Conservation (phyloP, 2,888 invertebrate species). For the Lomographa bimaculata region DNA sequence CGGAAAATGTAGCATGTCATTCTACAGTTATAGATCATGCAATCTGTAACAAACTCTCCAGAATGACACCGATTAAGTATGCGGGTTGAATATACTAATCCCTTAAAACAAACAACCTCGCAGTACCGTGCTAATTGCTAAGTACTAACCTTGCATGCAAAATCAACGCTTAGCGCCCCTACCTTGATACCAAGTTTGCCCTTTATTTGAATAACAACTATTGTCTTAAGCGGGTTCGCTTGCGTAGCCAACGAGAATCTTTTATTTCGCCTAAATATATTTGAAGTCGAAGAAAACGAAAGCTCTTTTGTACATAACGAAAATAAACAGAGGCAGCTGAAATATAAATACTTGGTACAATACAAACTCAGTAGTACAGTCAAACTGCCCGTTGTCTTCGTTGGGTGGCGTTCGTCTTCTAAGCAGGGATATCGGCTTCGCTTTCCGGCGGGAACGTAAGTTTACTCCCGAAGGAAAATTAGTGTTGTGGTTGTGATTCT, state of each 20-base stretch:
- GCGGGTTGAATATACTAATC: too few relatives aligned
- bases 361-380: background rate
- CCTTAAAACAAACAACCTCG: too few relatives aligned
- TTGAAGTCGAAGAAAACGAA: slow-evolving; percentile 7
- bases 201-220: slow-evolving; percentile 26
- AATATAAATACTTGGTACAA: background rate
- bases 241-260: slow-evolving; percentile 16
- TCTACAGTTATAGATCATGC: too few relatives aligned
- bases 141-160: slow-evolving; percentile 4
- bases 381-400: too few relatives aligned
- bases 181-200: slow-evolving; percentile 14
- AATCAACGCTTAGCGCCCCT: slow-evolving; percentile 4
- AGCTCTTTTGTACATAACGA: slow-evolving; percentile 10
- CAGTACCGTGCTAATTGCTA: background rate
- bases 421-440: too few relatives aligned
- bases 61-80: too few relatives aligned
- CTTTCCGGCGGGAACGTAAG: too few relatives aligned
- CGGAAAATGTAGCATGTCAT: too few relatives aligned
- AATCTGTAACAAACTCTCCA: too few relatives aligned
- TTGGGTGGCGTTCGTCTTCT: too few relatives aligned
- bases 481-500: too few relatives aligned
- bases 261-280: slow-evolving; percentile 15
- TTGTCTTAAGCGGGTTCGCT: slow-evolving; percentile 21
- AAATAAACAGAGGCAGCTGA: slow-evolving; percentile 5
- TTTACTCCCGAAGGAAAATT: too few relatives aligned